A percentile compares a stretch with the other conserved stretches of the same genome.
phyloP scores from a whole-genome alignment of 2,113 vertebrate species.

The Pipra filicauda region DNA sequence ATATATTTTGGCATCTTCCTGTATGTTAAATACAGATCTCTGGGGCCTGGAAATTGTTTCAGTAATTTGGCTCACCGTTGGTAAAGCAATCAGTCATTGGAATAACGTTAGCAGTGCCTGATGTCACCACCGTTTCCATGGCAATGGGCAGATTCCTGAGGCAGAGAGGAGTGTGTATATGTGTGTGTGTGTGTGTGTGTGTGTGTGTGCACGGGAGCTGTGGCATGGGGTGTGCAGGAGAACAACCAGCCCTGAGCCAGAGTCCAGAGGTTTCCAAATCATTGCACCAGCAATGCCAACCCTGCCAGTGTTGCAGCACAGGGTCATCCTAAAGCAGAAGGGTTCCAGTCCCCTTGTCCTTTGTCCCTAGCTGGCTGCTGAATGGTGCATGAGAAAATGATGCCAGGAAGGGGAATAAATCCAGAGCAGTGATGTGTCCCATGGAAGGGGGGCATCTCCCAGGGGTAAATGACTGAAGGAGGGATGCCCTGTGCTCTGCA shows the following conservation, averaged over 20 bases:
- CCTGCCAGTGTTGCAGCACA: not conserved
- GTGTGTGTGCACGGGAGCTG: not conserved
- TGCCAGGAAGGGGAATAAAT: not conserved
- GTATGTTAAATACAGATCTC: not conserved
- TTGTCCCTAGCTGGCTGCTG: not conserved
- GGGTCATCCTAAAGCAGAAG: not conserved
- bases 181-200: not conserved
- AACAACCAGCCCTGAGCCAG: not conserved
- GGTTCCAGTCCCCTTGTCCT: rapidly evolving
- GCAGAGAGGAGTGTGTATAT: not conserved
- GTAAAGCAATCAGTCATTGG: not conserved
- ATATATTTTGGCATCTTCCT: not conserved
- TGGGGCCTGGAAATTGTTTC: not conserved
- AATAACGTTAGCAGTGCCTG: not conserved
- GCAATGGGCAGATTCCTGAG: not conserved
- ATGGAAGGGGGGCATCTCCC: not conserved
- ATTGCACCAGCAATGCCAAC: not conserved
- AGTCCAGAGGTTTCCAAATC: not conserved
- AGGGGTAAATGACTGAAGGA: not conserved
- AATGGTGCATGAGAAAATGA: not conserved
- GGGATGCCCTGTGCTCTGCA: not conserved
- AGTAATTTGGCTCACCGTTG: not conserved
- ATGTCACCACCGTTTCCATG: slow-evolving; percentile 28
- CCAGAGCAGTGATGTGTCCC: not conserved
- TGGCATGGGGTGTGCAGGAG: not conserved